Evolutionary conservation across 2,888 invertebrate genomes (phyloP).

Genomic region (Punctoribates punctum): DNA sequence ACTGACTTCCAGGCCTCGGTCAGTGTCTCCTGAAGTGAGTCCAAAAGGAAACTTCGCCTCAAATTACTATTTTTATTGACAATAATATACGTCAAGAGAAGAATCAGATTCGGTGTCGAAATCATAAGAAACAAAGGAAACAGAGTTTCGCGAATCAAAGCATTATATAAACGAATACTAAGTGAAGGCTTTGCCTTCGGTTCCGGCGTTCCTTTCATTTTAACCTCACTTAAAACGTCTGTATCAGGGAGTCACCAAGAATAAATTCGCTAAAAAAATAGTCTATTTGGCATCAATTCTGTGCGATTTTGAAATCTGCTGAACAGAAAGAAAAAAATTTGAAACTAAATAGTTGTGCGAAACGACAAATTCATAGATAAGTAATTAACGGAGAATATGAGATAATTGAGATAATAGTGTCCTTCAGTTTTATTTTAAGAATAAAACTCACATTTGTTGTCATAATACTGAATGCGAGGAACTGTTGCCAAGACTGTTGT

Average conservation of each 20-base stretch:
- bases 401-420: neutral
- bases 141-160: constrained; percentile 48
- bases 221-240: neutral
- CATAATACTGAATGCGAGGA: no score
- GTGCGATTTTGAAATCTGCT: no score
- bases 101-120: constrained; percentile 50
- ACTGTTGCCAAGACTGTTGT: neutral
- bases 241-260: neutral
- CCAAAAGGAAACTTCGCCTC: neutral
- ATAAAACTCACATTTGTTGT: neutral
- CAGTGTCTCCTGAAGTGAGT: neutral
- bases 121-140: constrained; percentile 51
- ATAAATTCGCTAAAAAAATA: neutral
- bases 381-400: no score
- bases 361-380: no score
- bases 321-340: no score
- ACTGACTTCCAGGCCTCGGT: constrained; percentile 36
- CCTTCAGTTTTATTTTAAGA: neutral
- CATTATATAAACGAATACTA: neutral
- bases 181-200: neutral
- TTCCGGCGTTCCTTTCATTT: neutral
- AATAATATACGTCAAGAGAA: constrained; percentile 51
- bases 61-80: constrained; percentile 51
- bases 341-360: no score
- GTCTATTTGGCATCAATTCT: no score